phyloP scores from a whole-genome alignment of 2,113 vertebrate genomes.

The Engystomops pustulosus region DNA sequence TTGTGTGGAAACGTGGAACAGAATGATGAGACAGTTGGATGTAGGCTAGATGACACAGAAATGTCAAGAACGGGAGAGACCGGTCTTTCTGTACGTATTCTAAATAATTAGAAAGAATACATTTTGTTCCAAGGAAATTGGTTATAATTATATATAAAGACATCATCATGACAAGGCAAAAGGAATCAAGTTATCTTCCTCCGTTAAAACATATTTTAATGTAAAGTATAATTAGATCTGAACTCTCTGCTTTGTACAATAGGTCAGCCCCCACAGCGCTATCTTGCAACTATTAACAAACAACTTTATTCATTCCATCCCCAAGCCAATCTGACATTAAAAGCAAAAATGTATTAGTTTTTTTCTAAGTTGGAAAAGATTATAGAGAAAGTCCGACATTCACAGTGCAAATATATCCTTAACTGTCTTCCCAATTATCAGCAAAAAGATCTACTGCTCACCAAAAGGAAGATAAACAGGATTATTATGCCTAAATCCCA shows the following conservation, averaged over 20 bases:
- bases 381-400: conserved; percentile 33
- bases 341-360: conserved; percentile 11
- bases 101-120: conserved; percentile 21
- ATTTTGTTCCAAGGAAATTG: conserved; percentile 33
- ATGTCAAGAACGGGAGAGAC: conserved; percentile 1
- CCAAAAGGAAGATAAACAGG: conserved; percentile 49
- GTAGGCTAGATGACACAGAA: neutral
- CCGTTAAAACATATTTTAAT: neutral
- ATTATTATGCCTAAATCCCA: conserved; percentile 51
- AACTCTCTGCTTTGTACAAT: conserved; percentile 19
- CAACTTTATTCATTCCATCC: conserved; percentile 36
- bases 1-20: too few species aligned
- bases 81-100: neutral
- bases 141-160: conserved; percentile 29
- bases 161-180: conserved; percentile 25
- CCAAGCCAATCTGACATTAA: conserved; percentile 16
- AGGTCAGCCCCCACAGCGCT: neutral
- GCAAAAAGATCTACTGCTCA: conserved; percentile 41
- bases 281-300: conserved; percentile 32
- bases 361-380: conserved; percentile 35
- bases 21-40: neutral
- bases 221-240: conserved; percentile 34
- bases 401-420: conserved; percentile 23
- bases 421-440: conserved; percentile 50
- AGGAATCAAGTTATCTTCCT: conserved; percentile 3